Conservation (phyloP, 2,797 vertebrate genomes). For the Notoglanidium macrostoma region DNA sequence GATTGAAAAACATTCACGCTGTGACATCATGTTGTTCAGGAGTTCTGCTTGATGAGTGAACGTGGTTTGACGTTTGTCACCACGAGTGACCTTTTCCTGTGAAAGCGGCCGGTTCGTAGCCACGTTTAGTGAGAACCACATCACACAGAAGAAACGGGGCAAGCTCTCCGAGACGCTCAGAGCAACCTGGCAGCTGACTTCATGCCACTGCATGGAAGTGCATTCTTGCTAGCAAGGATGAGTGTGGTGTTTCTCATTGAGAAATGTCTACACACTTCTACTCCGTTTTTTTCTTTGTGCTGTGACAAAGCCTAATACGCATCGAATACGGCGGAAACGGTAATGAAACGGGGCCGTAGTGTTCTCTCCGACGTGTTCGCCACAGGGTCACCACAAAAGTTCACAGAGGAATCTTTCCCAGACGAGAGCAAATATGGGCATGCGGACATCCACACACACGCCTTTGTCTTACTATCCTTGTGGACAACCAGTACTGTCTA, state of each 20-base stretch:
- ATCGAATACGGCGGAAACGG: not conserved
- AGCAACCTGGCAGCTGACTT: not conserved
- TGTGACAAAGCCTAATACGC: not conserved
- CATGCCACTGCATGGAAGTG: not conserved
- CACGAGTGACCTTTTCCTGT: not conserved
- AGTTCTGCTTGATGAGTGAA: not conserved
- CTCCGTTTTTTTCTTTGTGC: not conserved
- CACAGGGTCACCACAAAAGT: constrained; percentile 15
- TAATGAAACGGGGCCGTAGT: not conserved
- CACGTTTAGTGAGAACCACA: not conserved
- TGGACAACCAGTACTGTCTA: not conserved
- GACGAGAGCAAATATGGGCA: not conserved
- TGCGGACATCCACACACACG: not conserved
- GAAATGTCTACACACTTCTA: not conserved
- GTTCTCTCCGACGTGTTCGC: not conserved
- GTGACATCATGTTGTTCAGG: not conserved
- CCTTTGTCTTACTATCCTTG: not conserved
- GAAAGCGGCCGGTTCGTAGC: not conserved
- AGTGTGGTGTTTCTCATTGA: not conserved
- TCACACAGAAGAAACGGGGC: not conserved
- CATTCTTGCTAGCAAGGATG: not conserved
- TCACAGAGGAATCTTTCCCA: constrained; percentile 10
- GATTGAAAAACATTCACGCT: not conserved
- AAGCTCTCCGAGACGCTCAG: not conserved
- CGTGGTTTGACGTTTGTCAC: not conserved